phyloP scores from a whole-genome alignment of 1,140 invertebrate genomes.

The Zaprionus tsacasi region DNA sequence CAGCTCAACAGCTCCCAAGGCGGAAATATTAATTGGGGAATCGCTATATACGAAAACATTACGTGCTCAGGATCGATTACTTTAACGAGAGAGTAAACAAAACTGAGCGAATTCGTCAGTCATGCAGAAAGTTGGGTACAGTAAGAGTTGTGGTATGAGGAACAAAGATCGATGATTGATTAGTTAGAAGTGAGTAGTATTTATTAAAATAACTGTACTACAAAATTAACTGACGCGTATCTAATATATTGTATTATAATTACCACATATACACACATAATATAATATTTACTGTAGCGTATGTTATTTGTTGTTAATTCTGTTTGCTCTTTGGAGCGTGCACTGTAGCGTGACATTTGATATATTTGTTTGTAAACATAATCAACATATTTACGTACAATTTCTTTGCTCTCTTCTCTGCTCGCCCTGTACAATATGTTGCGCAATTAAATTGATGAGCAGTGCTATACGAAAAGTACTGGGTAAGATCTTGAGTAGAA shows the following conservation, averaged over 20 bases:
- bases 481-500: neutral
- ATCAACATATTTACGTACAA: neutral
- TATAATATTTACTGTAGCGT: neutral
- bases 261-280: neutral
- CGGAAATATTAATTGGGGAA: neutral
- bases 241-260: neutral
- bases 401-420: neutral
- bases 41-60: neutral
- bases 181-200: neutral
- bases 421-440: no score
- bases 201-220: neutral
- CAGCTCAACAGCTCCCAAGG: neutral
- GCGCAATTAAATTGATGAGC: neutral
- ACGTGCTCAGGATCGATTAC: neutral
- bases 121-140: neutral
- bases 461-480: neutral
- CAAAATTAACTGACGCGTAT: neutral
- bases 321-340: neutral
- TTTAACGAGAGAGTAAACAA: neutral
- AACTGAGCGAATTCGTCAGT: neutral
- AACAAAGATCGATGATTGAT: neutral
- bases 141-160: neutral
- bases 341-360: constrained; percentile 1
- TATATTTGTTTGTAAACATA: constrained; percentile 2
- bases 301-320: neutral